Percentiles rank a stretch among this genome's conserved stretches.
Conservation (phyloP, 2,797 vertebrate species). For the Phrynocephalus vlangalii region DNA sequence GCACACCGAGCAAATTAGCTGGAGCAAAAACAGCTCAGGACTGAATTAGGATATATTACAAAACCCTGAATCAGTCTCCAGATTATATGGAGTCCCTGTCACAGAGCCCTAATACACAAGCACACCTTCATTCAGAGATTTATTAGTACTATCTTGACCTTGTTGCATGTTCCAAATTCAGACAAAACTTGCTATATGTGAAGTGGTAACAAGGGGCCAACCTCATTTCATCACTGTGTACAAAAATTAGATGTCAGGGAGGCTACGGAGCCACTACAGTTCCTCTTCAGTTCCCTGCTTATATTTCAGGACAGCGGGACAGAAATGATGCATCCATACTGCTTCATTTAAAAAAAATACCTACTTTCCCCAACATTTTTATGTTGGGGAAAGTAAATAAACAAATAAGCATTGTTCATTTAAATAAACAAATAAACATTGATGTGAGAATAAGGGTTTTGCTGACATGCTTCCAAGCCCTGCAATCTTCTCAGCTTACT, state of each 20-base stretch:
- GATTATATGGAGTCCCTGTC: too few relatives aligned
- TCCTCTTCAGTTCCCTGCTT: neutral
- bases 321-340: neutral
- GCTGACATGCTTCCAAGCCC: neutral
- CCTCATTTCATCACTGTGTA: neutral
- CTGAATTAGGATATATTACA: too few relatives aligned
- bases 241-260: neutral
- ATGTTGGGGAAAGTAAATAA: too few relatives aligned
- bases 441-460: conserved; percentile 6
- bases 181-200: neutral
- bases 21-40: too few relatives aligned
- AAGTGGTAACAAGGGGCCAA: neutral
- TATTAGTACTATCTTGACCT: neutral
- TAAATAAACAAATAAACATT: neutral
- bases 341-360: neutral
- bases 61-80: too few relatives aligned
- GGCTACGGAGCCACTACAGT: too few relatives aligned
- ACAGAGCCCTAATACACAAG: too few relatives aligned
- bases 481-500: neutral
- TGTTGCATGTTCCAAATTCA: neutral
- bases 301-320: neutral
- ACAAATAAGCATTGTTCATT: neutral
- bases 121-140: neutral
- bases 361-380: neutral
- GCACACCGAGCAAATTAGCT: too few relatives aligned